Evolutionary conservation across 2,113 vertebrate species (phyloP).

Genomic region (Pithys albifrons): DNA sequence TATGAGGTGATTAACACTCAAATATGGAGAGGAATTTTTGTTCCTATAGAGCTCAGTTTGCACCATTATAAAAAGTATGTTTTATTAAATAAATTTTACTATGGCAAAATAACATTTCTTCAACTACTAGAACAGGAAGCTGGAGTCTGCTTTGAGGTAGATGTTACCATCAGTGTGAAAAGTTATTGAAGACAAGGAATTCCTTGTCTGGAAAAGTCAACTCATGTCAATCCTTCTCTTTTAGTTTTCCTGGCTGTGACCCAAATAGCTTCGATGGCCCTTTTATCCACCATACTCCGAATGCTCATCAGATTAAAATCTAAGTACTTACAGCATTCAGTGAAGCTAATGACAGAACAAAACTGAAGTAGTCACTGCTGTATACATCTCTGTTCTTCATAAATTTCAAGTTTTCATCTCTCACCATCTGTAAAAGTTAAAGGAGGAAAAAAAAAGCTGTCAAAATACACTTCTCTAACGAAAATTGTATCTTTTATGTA

Average conservation of each 20-base stretch:
- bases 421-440: conserved; percentile 84
- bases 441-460: background rate
- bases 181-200: background rate
- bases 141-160: background rate
- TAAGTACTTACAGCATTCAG: conserved; percentile 88
- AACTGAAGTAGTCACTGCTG: conserved; percentile 98
- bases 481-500: background rate
- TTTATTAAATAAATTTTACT: background rate
- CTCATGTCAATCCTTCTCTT: background rate
- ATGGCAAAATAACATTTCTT: background rate
- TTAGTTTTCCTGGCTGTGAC: background rate
- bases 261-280: background rate
- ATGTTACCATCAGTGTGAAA: background rate
- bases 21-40: background rate
- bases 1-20: background rate
- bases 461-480: background rate
- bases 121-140: background rate
- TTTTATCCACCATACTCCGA: background rate
- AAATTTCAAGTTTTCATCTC: conserved; percentile 98
- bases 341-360: conserved; percentile 93
- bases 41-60: background rate
- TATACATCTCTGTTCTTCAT: conserved; percentile 99
- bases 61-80: background rate
- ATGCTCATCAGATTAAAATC: background rate
- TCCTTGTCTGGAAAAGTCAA: background rate